phyloP scores from a whole-genome alignment of 1,140 invertebrate genomes.

The Aplysia californica region DNA sequence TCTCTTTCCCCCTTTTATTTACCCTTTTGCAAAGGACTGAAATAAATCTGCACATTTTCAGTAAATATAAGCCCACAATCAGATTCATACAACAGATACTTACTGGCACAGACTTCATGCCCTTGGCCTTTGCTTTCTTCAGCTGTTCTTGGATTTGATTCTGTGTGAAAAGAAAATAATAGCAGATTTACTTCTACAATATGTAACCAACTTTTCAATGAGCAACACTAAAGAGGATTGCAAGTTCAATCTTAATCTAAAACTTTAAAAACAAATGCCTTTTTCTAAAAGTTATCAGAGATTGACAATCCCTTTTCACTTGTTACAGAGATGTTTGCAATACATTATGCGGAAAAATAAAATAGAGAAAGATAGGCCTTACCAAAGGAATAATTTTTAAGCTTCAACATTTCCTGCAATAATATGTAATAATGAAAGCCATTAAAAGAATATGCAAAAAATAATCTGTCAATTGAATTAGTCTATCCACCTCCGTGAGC shows the following conservation, averaged over 20 bases:
- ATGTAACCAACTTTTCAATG: background rate
- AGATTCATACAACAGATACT: conserved; percentile 2
- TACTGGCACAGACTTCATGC: conserved; percentile 32
- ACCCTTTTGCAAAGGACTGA: background rate
- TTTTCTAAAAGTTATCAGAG: background rate
- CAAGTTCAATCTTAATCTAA: background rate
- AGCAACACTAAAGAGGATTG: background rate
- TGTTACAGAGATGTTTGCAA: too few species aligned
- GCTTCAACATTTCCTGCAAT: too few species aligned
- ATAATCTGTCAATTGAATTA: too few species aligned
- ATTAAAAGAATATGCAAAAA: too few species aligned
- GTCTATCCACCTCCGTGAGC: too few species aligned
- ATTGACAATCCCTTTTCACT: too few species aligned
- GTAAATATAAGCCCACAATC: background rate
- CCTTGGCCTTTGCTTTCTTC: conserved; percentile 26
- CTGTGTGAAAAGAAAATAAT: background rate
- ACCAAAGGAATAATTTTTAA: too few species aligned
- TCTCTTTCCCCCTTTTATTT: background rate
- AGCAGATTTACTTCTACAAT: background rate
- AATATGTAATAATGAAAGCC: too few species aligned
- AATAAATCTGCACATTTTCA: background rate
- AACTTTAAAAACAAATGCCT: background rate
- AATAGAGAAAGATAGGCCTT: too few species aligned
- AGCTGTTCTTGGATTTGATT: conserved; percentile 27
- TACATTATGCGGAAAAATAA: too few species aligned